Conservation (phyloP, 2,797 vertebrate genomes). For the Alcedo quadribrachys region DNA sequence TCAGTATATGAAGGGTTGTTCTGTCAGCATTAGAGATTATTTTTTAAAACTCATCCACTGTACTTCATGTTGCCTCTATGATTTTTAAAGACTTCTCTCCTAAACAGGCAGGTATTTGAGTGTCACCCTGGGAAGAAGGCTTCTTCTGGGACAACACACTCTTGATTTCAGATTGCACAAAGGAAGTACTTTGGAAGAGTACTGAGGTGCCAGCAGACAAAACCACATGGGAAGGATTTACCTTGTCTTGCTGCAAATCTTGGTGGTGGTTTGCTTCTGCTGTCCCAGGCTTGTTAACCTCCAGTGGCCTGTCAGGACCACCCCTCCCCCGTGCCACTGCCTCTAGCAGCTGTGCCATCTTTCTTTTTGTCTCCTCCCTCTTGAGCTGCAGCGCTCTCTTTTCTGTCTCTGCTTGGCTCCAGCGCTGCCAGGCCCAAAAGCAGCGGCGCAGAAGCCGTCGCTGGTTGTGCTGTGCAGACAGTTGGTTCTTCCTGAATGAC, state of each 20-base stretch:
- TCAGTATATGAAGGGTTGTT: not conserved
- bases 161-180: not conserved
- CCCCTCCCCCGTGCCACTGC: constrained; percentile 75
- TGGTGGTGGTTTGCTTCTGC: not conserved
- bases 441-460: constrained; percentile 80
- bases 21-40: not conserved
- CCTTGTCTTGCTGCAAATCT: constrained; percentile 21
- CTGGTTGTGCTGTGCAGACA: constrained; percentile 82
- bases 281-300: not conserved
- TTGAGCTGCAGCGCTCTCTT: constrained; percentile 78
- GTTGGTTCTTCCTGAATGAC: constrained; percentile 74
- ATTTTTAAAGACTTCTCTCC: not conserved
- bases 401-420: constrained; percentile 78
- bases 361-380: constrained; percentile 85
- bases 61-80: not conserved
- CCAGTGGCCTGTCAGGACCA: not conserved
- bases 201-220: not conserved
- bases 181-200: not conserved
- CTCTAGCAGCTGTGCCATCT: constrained; percentile 87
- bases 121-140: not conserved
- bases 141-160: not conserved
- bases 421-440: constrained; percentile 85
- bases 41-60: constrained; percentile 4
- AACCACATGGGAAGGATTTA: constrained; percentile 3
- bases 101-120: not conserved